phyloP scores from a whole-genome alignment of 1,140 invertebrate genomes.

The Diachasma alloeum region DNA sequence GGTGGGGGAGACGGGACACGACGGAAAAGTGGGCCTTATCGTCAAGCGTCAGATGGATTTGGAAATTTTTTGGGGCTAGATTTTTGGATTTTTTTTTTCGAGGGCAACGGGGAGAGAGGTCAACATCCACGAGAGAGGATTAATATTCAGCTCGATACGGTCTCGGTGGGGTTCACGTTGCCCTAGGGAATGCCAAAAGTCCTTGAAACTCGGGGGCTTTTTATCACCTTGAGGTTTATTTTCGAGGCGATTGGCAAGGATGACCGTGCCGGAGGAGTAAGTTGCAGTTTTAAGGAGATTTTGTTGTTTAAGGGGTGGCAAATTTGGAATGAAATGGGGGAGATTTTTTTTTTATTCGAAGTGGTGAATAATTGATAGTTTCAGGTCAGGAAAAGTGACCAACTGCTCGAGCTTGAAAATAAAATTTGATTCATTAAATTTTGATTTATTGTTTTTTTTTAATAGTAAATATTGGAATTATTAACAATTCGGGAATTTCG shows the following conservation, averaged over 20 bases:
- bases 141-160: background rate
- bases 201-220: background rate
- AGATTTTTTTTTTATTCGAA: background rate
- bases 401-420: too few relatives aligned
- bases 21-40: too few relatives aligned
- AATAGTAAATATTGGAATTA: too few relatives aligned
- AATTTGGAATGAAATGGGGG: background rate
- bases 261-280: conserved; percentile 56
- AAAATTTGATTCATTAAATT: too few relatives aligned
- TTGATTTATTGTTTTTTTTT: too few relatives aligned
- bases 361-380: background rate
- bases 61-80: too few relatives aligned
- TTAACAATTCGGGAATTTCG: too few relatives aligned
- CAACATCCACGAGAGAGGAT: background rate
- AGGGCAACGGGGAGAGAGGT: too few relatives aligned
- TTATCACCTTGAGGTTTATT: background rate
- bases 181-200: background rate
- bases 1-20: too few relatives aligned
- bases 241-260: conserved; percentile 10
- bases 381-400: too few relatives aligned
- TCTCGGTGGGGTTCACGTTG: background rate
- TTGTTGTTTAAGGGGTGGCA: background rate
- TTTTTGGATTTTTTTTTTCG: too few relatives aligned
- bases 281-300: conserved; percentile 18
- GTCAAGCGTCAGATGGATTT: too few relatives aligned